These are phyloP conservation scores for Xylocopa sonorina DNA, from an alignment of 1,140 invertebrate genomes.

Conservation along the genomic window DNA sequence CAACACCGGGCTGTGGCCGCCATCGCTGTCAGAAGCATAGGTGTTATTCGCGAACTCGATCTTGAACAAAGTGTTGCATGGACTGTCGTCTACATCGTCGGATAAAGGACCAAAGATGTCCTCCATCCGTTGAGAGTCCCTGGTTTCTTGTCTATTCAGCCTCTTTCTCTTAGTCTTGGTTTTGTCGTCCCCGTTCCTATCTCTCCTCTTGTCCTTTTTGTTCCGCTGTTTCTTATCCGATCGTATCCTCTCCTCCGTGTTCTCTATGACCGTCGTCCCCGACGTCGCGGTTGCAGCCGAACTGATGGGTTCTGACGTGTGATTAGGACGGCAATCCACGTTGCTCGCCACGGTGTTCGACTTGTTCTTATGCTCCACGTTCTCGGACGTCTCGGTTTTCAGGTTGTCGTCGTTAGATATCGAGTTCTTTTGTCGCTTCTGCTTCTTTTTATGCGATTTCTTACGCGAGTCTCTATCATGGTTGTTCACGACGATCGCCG, in stretches of 20 bases:
- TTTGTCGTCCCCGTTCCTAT: constrained; percentile 86
- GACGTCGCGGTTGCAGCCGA: constrained; percentile 55
- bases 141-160: constrained; percentile 79
- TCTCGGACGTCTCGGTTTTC: constrained; percentile 73
- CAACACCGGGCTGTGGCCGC: constrained; percentile 67
- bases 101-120: constrained; percentile 93
- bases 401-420: constrained; percentile 84
- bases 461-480: constrained; percentile 83
- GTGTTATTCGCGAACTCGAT: constrained; percentile 72
- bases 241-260: constrained; percentile 82
- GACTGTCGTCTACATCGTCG: constrained; percentile 84
- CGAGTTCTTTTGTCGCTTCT: constrained; percentile 88
- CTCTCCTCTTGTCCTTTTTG: constrained; percentile 88
- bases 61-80: constrained; percentile 73
- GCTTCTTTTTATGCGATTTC: constrained; percentile 91
- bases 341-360: constrained; percentile 62
- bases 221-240: constrained; percentile 83
- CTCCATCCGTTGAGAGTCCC: constrained; percentile 87
- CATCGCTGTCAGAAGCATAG: constrained; percentile 76
- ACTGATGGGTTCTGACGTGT: constrained; percentile 66
- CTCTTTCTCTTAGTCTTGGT: constrained; percentile 83
- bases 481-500: constrained; percentile 73
- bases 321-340: constrained; percentile 71
- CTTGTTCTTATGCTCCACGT: constrained; percentile 74
- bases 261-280: constrained; percentile 76